Evolutionary conservation across 2,888 invertebrate species (phyloP).

Genomic region (Phyllotreta cruciferae): DNA sequence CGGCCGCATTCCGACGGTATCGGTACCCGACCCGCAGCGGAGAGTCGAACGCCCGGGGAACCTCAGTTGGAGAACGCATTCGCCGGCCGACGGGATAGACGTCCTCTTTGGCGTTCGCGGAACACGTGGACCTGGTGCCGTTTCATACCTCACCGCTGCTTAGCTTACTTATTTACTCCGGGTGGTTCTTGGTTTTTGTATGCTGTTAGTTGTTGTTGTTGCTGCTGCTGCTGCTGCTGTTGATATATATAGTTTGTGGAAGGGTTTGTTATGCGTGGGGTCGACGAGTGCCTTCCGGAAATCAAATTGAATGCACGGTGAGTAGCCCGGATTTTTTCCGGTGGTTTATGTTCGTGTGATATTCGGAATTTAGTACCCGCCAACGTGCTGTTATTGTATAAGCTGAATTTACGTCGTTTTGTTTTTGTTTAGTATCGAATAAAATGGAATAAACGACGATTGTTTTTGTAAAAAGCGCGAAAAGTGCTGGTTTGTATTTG

Average conservation of each 20-base stretch:
- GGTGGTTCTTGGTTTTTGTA: conserved; percentile 29
- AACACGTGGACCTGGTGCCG: conserved; percentile 52
- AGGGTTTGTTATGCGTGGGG: conserved; percentile 41
- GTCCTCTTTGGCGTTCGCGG: conserved; percentile 45
- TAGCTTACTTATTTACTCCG: too few species aligned
- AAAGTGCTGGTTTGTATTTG: too few species aligned
- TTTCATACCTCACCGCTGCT: too few species aligned
- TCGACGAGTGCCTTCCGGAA: conserved; percentile 37
- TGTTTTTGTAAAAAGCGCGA: too few species aligned
- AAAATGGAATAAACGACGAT: too few species aligned
- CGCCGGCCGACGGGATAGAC: conserved; percentile 52
- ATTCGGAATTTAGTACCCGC: too few species aligned
- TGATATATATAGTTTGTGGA: too few species aligned
- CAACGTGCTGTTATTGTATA: too few species aligned
- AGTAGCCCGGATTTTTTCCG: background rate
- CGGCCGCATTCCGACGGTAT: conserved; percentile 59
- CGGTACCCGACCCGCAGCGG: conserved; percentile 59
- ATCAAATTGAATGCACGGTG: conserved; percentile 33
- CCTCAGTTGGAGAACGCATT: conserved; percentile 57
- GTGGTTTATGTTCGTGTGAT: background rate
- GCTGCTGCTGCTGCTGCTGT: too few species aligned
- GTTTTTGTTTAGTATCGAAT: too few species aligned
- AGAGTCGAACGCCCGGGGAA: conserved; percentile 54
- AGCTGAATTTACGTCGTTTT: too few species aligned
- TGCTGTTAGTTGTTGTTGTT: conserved; percentile 47